Conservation (phyloP, 2,888 invertebrate species). For the Oasisia sp. region DNA sequence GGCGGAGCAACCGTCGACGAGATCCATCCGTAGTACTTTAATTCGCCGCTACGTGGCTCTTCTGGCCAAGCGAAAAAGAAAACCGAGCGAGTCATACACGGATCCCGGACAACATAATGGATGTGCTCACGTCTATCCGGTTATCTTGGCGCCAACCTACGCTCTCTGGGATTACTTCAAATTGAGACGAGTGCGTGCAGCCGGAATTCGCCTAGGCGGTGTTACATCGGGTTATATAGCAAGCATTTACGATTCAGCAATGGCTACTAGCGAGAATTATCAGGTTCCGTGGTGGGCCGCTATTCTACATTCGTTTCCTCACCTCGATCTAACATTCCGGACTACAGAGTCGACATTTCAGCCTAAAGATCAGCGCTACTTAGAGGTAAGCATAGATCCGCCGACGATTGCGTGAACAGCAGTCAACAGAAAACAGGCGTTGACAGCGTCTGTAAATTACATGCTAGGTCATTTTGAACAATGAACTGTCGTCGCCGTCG, state of each 20-base stretch:
- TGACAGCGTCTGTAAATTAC: background rate
- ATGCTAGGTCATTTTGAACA: background rate
- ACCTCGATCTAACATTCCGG: slow-evolving; percentile 89
- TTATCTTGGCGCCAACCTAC: background rate
- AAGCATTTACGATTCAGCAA: background rate
- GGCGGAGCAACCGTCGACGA: slow-evolving; percentile 1
- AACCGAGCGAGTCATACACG: background rate
- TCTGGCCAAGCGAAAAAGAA: background rate
- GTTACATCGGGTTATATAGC: background rate
- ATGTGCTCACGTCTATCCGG: background rate
- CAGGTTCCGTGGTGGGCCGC: slow-evolving; percentile 24
- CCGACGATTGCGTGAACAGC: slow-evolving; percentile 27
- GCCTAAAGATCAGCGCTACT: slow-evolving; percentile 86
- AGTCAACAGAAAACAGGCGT: background rate
- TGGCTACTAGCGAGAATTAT: background rate
- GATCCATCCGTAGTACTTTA: background rate
- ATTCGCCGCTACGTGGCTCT: background rate
- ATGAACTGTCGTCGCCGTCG: background rate
- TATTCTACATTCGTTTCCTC: slow-evolving; percentile 89
- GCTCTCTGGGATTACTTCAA: background rate
- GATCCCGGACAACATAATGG: background rate
- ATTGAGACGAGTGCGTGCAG: background rate
- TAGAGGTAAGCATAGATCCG: slow-evolving; percentile 76
- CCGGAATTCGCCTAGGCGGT: background rate
- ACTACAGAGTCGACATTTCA: slow-evolving; percentile 91